Percentiles rank a stretch among this genome's conserved stretches.
phyloP scores from a whole-genome alignment of 2,888 invertebrate genomes.

The Melinaea menophilus region DNA sequence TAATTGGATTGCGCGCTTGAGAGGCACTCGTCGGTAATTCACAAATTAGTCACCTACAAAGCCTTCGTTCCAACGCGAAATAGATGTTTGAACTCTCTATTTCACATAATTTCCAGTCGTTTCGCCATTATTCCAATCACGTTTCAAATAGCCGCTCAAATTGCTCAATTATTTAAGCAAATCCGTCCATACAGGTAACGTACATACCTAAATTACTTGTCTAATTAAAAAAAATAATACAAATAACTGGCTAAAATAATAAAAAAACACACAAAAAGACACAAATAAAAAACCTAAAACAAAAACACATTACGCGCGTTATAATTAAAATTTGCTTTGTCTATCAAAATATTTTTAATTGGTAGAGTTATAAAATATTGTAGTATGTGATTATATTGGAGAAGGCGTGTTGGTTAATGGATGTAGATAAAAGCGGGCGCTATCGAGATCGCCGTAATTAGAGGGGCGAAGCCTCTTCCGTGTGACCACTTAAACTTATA shows the following conservation, averaged over 20 bases:
- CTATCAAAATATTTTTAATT: conserved; percentile 77
- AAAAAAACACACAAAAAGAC: conserved; percentile 41
- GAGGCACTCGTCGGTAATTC: conserved; percentile 67
- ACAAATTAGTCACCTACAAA: conserved; percentile 63
- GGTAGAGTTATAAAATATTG: conserved; percentile 67
- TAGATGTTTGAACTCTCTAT: conserved; percentile 53
- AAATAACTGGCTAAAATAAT: not conserved
- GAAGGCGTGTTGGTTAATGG: conserved; percentile 77
- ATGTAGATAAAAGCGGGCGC: conserved; percentile 73
- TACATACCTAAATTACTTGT: not conserved
- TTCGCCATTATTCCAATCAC: conserved; percentile 27
- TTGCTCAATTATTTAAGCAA: conserved; percentile 9
- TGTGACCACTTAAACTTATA: conserved; percentile 72
- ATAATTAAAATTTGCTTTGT: conserved; percentile 68
- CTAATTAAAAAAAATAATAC: not conserved
- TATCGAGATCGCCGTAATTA: conserved; percentile 73
- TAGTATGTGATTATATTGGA: conserved; percentile 67
- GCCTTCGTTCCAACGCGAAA: conserved; percentile 52
- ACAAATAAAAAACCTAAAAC: conserved; percentile 47
- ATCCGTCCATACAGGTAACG: not conserved
- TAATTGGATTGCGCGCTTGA: conserved; percentile 68
- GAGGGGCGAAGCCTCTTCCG: conserved; percentile 60
- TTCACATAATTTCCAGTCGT: conserved; percentile 51
- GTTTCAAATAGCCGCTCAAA: conserved; percentile 12
- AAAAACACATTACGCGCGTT: conserved; percentile 59